phyloP scores from a whole-genome alignment of 2,797 vertebrate genomes.

The Ambastaia sidthimunki region DNA sequence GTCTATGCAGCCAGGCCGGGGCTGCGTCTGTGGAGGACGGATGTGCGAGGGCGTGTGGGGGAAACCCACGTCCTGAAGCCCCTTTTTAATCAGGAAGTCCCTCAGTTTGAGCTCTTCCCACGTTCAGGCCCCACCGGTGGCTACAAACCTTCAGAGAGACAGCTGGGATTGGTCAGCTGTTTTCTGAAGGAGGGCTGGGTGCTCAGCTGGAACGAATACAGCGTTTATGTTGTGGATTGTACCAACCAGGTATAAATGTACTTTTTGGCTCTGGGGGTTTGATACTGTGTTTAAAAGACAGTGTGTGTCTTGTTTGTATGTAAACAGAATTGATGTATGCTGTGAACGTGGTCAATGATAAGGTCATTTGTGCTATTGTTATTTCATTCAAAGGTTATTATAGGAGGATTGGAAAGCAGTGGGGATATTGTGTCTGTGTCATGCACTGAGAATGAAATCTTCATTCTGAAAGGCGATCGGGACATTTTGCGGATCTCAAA shows the following conservation, averaged over 20 bases:
- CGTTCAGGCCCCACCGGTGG: slow-evolving; percentile 77
- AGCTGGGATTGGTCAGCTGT: slow-evolving; percentile 88
- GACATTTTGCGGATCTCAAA: slow-evolving; percentile 92
- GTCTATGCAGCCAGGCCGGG: slow-evolving; percentile 90
- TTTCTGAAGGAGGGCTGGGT: slow-evolving; percentile 92
- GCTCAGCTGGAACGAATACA: slow-evolving; percentile 96
- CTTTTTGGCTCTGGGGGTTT: no score
- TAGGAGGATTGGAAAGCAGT: slow-evolving; percentile 90
- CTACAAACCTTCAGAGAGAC: slow-evolving; percentile 81
- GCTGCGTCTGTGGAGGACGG: slow-evolving; percentile 90
- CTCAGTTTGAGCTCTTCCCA: slow-evolving; percentile 88
- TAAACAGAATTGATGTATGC: neutral
- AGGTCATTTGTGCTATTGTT: neutral
- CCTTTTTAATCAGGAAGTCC: slow-evolving; percentile 83
- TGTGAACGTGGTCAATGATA: neutral
- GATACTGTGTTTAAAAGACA: no score
- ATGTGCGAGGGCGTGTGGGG: slow-evolving; percentile 87
- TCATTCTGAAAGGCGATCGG: slow-evolving; percentile 93
- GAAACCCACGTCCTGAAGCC: slow-evolving; percentile 88
- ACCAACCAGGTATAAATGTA: slow-evolving; percentile 82
- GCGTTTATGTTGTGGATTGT: slow-evolving; percentile 90
- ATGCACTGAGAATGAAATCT: slow-evolving; percentile 94
- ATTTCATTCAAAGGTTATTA: slow-evolving; percentile 77
- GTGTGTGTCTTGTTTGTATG: neutral
- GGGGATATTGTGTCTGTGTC: slow-evolving; percentile 96